These are phyloP conservation scores for Bhutanitis thaidina DNA, from an alignment of 2,888 invertebrate species.

Conservation along the genomic window DNA sequence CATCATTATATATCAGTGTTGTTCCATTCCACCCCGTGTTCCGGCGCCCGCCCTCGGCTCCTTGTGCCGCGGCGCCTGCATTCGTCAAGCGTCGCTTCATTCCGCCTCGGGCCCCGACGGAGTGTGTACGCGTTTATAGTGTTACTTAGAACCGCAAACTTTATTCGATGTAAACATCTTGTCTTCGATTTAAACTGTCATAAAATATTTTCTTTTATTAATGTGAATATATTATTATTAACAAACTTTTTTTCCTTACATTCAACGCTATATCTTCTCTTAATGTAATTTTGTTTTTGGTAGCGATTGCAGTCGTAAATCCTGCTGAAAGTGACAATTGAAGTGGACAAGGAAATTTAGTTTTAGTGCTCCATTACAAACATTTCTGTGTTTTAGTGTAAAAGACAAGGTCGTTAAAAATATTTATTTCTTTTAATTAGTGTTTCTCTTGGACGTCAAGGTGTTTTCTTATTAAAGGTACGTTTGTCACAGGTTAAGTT, in stretches of 20 bases:
- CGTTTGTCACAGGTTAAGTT: background rate
- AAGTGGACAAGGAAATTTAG: slow-evolving; percentile 48
- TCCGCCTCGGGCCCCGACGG: slow-evolving; percentile 54
- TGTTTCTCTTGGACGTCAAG: slow-evolving; percentile 14
- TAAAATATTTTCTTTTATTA: background rate
- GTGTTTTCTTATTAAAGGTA: slow-evolving; percentile 15
- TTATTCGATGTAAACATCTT: slow-evolving; percentile 56
- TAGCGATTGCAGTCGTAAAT: slow-evolving; percentile 28
- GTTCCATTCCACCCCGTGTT: slow-evolving; percentile 68
- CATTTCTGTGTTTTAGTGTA: slow-evolving; percentile 53
- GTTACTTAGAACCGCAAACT: slow-evolving; percentile 49
- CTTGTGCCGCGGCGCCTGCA: slow-evolving; percentile 30
- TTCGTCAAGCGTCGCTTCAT: slow-evolving; percentile 43
- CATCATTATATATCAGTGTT: slow-evolving; percentile 80
- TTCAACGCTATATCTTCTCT: background rate
- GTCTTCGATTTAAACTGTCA: slow-evolving; percentile 27
- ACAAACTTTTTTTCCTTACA: background rate
- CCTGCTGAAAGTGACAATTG: slow-evolving; percentile 51
- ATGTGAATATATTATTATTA: background rate
- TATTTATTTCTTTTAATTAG: background rate
- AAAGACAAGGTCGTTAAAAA: slow-evolving; percentile 27
- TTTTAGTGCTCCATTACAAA: slow-evolving; percentile 43
- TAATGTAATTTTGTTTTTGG: slow-evolving; percentile 15
- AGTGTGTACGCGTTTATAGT: slow-evolving; percentile 37
- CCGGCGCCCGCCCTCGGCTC: slow-evolving; percentile 48